phyloP scores from a whole-genome alignment of 2,888 invertebrate genomes.

The Sarcophaga caerulescens region DNA sequence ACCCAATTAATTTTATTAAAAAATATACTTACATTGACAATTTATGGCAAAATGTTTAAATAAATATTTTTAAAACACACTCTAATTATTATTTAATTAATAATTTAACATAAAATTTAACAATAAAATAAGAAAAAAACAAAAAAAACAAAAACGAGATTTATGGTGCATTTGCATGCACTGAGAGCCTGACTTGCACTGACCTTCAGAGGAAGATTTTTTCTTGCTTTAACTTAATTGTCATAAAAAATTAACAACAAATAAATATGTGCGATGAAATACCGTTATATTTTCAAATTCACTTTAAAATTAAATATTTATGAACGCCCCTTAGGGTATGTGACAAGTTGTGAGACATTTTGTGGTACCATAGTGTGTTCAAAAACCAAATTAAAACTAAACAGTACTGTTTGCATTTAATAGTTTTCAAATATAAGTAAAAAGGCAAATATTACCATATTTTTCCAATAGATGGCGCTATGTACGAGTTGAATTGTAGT shows the following conservation, averaged over 20 bases:
- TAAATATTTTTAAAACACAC: constrained; percentile 10
- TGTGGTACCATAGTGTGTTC: neutral
- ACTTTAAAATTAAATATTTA: too few species aligned
- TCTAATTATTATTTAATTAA: neutral
- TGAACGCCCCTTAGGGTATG: too few species aligned
- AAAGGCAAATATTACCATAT: too few species aligned
- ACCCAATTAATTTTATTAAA: neutral
- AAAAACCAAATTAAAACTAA: neutral
- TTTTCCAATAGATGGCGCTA: too few species aligned
- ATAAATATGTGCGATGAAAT: neutral
- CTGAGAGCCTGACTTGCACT: constrained; percentile 47
- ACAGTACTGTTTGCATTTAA: neutral
- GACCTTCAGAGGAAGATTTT: neutral
- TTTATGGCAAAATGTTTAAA: neutral
- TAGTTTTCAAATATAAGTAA: too few species aligned
- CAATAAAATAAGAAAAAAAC: constrained; percentile 26
- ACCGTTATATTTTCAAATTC: neutral
- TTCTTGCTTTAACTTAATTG: neutral
- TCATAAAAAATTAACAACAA: too few species aligned
- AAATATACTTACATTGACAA: constrained; percentile 55
- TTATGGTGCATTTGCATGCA: constrained; percentile 54
- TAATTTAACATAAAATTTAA: constrained; percentile 29
- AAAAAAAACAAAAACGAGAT: constrained; percentile 21
- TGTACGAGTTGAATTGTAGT: too few species aligned
- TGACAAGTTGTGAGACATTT: too few species aligned